Base-by-base conservation (phyloP, 1,140 invertebrate genomes). In the Penaeus japonicus region DNA sequence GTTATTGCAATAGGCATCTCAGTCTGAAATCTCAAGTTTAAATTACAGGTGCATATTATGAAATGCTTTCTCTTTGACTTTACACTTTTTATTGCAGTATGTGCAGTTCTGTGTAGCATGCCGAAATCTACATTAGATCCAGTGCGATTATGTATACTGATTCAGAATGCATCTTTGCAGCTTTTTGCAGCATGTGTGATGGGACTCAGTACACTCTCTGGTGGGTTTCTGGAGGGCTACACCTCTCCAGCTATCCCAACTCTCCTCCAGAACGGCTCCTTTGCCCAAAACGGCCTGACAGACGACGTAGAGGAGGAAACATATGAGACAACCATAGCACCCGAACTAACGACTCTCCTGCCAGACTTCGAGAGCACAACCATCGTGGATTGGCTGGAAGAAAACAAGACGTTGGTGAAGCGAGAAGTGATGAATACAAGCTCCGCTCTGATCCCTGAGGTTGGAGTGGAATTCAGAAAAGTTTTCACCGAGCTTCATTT, bases 141-240 rank as follows among this genome's bases (percentile, higher is more conserved):
- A 12, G 47, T 47, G 5, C 0, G 47, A 47, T 0, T 15, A 47
- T 47, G 15, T 12, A 47, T 15, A 47, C 47, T 47, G 47, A 47
- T 15, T 15, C 1, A 12, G 5, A 15, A 47, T 12, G 1, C 17
- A 22, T 78, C n/a, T 17, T 70, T 87, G n/a, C 78, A 88, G 87
- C 82, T 88, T 18, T 53, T 88, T 32, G 87, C 81, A 59, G 87
- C 87, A 59, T 83, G 80, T 88, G 87, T 88, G 59, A 88, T 88
- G 81, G 81, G 62, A 27, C 53, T 88, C 10, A 88, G 87, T 53
- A 88, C 87, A 22, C 22, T 88, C 24, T 88, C 87, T n/a, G 87
- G 87, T 35, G 87, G 87, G 39, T 59, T 77, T 53, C 35, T 88
- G 55, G 87, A 88, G 39, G 87, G 87, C 22, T 88, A 81, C 80